Base-by-base conservation (phyloP, 2,888 invertebrate genomes). In the Drosophila phalerata region DNA sequence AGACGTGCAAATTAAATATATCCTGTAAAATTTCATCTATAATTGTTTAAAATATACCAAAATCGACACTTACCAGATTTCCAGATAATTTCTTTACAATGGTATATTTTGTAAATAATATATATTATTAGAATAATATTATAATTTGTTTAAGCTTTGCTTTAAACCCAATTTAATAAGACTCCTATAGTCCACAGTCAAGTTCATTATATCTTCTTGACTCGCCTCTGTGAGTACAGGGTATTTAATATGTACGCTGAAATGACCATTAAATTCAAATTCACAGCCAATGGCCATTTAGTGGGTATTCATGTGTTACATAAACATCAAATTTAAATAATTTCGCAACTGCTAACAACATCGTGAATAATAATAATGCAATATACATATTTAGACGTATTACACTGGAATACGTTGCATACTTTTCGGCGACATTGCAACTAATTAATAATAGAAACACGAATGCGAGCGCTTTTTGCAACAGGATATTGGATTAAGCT, bases 361-460 rank as follows among this genome's bases (percentile, higher is more conserved):
- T 45, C 37, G 37, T 67, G 67, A 56, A 68, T 63, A 56, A 67
- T 67, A 67, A 63, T 58, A 52, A 57, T 52, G 68, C 47, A 30
- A 64, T 64, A 47, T 63, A 30, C 57, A 63, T 63, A 53, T 66
- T 60, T 66, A 47, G 56, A 51, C 43, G 32, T 48, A 60, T 60
- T 68, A 57, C 57, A 34, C 25, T 30, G 38, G 17, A 34, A 56
- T 48, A 22, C 42, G 43, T 43, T 63, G 56, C 63, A 32, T 52
- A 57, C 51, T 57, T 68, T 56, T 34, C 17, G 57, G 64, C 32
- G 22, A 6, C 11, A 11, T 19, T 73, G 69, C 43, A 38, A 37
- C 49, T 61, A 51, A 72, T 72, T 74, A 69, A 72, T 72, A 61
- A 72, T 72, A 34, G 17, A 64, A n/a, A 52, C 38, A 42, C 32